A percentile compares a stretch with the other conserved stretches of the same genome.
These are phyloP conservation scores for Digitonthophagus gazella DNA, from an alignment of 2,888 invertebrate genomes.

Conservation along the genomic window DNA sequence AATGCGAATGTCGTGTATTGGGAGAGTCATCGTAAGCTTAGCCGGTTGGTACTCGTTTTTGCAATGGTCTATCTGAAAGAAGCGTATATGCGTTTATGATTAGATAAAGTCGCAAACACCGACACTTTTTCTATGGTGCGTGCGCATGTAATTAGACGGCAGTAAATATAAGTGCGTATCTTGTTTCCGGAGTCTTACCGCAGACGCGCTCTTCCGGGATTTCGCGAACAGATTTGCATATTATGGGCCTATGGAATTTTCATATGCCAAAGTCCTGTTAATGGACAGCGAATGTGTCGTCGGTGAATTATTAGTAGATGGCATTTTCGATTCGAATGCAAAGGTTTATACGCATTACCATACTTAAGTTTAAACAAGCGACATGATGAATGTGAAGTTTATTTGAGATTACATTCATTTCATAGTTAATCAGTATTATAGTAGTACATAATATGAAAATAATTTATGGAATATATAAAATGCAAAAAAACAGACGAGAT, in stretches of 20 bases:
- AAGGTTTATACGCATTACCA: not conserved
- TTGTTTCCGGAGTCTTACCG: not conserved
- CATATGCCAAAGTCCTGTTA: not conserved
- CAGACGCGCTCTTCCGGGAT: not conserved
- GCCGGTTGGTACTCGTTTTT: not conserved
- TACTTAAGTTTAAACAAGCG: not conserved
- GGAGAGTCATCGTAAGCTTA: not conserved
- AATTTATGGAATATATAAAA: no score
- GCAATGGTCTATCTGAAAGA: not conserved
- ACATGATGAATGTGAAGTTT: no score
- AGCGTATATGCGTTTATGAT: not conserved
- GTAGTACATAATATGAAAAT: no score
- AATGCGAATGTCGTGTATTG: conserved; percentile 12
- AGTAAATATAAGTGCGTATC: not conserved
- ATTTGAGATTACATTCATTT: no score
- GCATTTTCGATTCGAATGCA: not conserved
- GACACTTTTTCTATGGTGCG: not conserved
- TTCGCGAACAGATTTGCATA: not conserved
- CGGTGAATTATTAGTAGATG: not conserved
- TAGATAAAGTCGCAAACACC: conserved; percentile 1
- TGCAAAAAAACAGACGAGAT: no score
- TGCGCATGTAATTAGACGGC: not conserved
- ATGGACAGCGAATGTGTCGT: not conserved
- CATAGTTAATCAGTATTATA: no score
- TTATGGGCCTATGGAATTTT: not conserved